Base-by-base conservation (phyloP, 2,113 vertebrate genomes). In the Chaenocephalus aceratus region DNA sequence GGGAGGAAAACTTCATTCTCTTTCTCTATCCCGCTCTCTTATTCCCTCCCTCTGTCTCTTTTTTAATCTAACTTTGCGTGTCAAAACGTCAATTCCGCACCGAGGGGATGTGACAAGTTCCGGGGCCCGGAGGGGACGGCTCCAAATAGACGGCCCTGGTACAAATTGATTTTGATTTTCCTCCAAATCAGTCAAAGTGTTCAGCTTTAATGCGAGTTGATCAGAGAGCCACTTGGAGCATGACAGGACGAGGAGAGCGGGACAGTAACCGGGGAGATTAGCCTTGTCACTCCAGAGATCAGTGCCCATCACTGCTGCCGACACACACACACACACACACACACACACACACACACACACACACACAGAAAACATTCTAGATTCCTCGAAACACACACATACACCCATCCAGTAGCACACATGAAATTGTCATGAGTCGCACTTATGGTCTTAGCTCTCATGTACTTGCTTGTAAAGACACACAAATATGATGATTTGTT, bases 141-240 rank as follows among this genome's bases (percentile, higher is more conserved):
- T 91, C 82, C 72, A 90, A 94, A 90, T 89, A 85, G 88, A 94
- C 86, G 91, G 83, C 93, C 81, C 71, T 83, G 73, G 84, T 89
- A 84, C 95, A 96, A 95, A 95, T 95, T 95, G 95, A 96, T 96
- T 94, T 95, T 92, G 95, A 96, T 95, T 95, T 94, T 92, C 91
- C 90, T 95, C 93, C 93, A 95, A 95, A 95, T 95, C 94, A 95
- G 93, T 96, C 94, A 95, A 90, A 94, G 93, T 91, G 94, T 94
- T 95, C 91, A 86, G 90, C 92, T 94, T 93, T 95, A 95, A 96
- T 94, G 88, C 78, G 87, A 94, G 91, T 91, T 95, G 95, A 96
- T 95, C 95, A 94, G 91, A 93, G 92, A 89, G 92, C 86, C 84
- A 89, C 93, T 94, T 79, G 83, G 87, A 90, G 93, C 92, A 84